Base-by-base conservation (phyloP, 2,797 vertebrate genomes). In the Fringilla coelebs region DNA sequence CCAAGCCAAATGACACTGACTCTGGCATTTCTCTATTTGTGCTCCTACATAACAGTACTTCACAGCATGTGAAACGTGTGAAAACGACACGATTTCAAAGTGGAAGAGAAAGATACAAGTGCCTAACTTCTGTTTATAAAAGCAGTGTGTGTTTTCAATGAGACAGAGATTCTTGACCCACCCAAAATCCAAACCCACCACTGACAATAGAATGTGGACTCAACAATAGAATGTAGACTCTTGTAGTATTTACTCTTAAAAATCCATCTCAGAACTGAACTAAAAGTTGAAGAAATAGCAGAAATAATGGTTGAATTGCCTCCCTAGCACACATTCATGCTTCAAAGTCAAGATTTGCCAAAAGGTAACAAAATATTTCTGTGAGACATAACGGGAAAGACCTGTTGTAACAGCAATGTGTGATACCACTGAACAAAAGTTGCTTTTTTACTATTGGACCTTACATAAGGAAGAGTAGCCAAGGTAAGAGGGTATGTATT, bases 131-230 rank as follows among this genome's bases (percentile, higher is more conserved):
- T 31, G 13, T 26, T 87, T 82, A 76, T 12, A 61, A 95, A 88
- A 93, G 45, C 52, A 87, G 49, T 22, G 80, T 70, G 52, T 49
- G 48, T 4, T 1, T 66, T 80, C 31, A 82, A 8, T 9, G 11
- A 83, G 52, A 34, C 34, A 62, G n/a, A 49, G 29, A 79, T 45
- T 60, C 58, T 60, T 76, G 55, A n/a, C n/a, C n/a, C n/a, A n/a
- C n/a, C n/a, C n/a, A n/a, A 43, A 71, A 55, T 28, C 21, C 34
- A 79, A 78, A 76, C 22, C 15, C 71, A 72, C n/a, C 1, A 1
- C 0, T 62, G 45, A 66, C 60, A 87, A 67, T 0, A 51, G 52
- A n/a, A 65, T 3, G 9, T 2, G 21, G 31, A 20, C 25, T 68
- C 10, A 17, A 68, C 51, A 87, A 73, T 0, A 49, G 48, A 38